Percentiles rank a stretch among this genome's conserved stretches.
Evolutionary conservation across 2,113 vertebrate genomes (phyloP).

Genomic region (Pimephales promelas): DNA sequence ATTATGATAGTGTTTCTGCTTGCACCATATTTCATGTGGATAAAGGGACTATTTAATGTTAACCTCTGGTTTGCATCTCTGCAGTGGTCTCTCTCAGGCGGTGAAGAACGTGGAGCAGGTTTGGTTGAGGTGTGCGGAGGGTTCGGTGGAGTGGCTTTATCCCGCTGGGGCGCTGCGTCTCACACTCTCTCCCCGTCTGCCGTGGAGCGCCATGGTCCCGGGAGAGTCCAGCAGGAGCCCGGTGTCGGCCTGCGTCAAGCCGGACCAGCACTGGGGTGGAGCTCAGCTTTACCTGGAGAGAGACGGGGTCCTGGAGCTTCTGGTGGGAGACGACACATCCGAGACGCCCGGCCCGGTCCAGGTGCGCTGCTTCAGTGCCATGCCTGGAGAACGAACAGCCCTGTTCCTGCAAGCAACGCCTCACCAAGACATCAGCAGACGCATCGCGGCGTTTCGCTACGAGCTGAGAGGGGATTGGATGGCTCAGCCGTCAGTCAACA

Average conservation of each 20-base stretch:
- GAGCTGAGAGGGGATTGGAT: constrained; percentile 84
- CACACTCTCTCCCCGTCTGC: constrained; percentile 82
- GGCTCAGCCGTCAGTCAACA: constrained; percentile 73
- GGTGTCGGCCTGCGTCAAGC: constrained; percentile 84
- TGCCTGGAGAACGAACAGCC: constrained; percentile 81
- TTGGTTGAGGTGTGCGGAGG: constrained; percentile 85
- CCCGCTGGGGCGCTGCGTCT: constrained; percentile 87
- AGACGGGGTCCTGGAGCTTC: constrained; percentile 83
- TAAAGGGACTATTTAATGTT: background rate
- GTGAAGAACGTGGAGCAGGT: constrained; percentile 89
- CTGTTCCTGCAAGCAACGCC: constrained; percentile 90
- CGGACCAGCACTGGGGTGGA: constrained; percentile 80
- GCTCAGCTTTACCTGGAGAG: constrained; percentile 90
- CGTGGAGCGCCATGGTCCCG: constrained; percentile 66
- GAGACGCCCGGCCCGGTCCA: constrained; percentile 64
- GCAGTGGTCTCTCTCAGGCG: constrained; percentile 88
- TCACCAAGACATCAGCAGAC: constrained; percentile 90
- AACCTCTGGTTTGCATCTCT: constrained; percentile 11
- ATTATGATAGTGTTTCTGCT: background rate
- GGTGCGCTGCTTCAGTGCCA: constrained; percentile 84
- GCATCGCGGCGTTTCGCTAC: constrained; percentile 88
- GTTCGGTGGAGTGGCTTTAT: constrained; percentile 87
- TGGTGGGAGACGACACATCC: constrained; percentile 76
- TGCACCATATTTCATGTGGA: background rate
- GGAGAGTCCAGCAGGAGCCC: constrained; percentile 66